Evolutionary conservation across 2,888 invertebrate species (phyloP), one percentile per base, ranked within the genome.

Genomic region (Hyposoter didymator): DNA sequence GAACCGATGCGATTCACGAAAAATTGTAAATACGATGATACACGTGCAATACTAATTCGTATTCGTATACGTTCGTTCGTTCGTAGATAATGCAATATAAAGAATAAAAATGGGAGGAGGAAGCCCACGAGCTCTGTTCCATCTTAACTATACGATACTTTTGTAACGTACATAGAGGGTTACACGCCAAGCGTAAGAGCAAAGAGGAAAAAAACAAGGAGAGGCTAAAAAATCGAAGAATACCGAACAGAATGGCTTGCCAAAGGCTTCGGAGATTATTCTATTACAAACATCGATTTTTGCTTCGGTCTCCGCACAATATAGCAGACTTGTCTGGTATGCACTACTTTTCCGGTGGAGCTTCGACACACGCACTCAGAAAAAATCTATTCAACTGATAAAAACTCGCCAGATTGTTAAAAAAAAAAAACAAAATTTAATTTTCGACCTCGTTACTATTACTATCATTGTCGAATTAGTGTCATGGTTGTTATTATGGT

Each of bases 211-310:
- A 67, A 28, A 32, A 75, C 32, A n/a, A 39, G 22, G 67, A 35
- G 32, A 22, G 62, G 28, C 52, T 43, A 12, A n/a, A 69, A 67
- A 76, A 78, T 84, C 69, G 78, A 69, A 76, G 59, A 59, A 72
- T 80, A 45, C 83, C 59, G 67, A 73, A 82, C 87, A 88, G 82
- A 83, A 84, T 66, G 85, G 86, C 86, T 89, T 89, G 90, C 90
- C 89, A 90, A 91, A 89, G 92, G 91, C 91, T 92, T 92, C 92
- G 59, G 83, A 88, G 90, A 92, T 92, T 92, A 92, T 93, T 92
- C 90, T 87, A 90, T 91, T 92, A 91, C 89, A 81, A 59, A 82
- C 87, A 92, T 92, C 90, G 92, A 93, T 91, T 87, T 87, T 85
- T 75, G 62, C 84, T 78, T 82, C 84, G 62, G 74, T 78, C 70